Base-by-base conservation (phyloP, 2,113 vertebrate genomes). In the Phaethon lepturus region DNA sequence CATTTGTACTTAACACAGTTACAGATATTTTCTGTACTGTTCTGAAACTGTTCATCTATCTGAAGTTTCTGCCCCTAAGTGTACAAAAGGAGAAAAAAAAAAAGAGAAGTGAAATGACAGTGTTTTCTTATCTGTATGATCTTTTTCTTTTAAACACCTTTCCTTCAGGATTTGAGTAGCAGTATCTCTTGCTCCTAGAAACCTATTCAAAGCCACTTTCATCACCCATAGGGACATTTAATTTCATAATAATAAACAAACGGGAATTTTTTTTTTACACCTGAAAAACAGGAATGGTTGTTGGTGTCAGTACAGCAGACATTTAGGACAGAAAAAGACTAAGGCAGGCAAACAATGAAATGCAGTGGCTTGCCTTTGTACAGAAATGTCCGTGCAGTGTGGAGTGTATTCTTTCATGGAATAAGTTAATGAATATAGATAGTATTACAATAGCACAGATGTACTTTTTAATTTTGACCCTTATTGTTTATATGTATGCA, bases 1-100 rank as follows among this genome's bases (percentile, higher is more conserved):
- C 99, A 99, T 93, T 98, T 98, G 59, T 99, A 99, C 93, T 98
- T 98, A 72, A 98, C 98, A 58, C 99, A 99, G 97, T 98, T 98
- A 74, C 99, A 99, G 84, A 98, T 97, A 90, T 99, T 99, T 96
- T 98, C 98, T 44, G 96, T 95, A 60, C 99, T 98, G 29, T 97
- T 97, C 94, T 98, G 94, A 96, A 99, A 99, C 49, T 96, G 93
- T 79, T 98, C 98, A 56, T 99, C 99, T 97, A 99, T 90, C 96
- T 99, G 98, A 42, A 98, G 97, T 77, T 98, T 99, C 96, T 99
- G 99, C 68, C 99, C 99, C 99, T 99, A 67, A 2, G 4, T 35
- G 45, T 60, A 91, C 23, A 91, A 88, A 97, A 94, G 55, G 10
- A 76, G 67, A 7, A 93, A 64, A 38, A 93, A 64, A 38, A 50